Evolutionary conservation across 2,888 invertebrate species (phyloP), one percentile per base, ranked within the genome.

Genomic region (Theodoxus fluviatilis): DNA sequence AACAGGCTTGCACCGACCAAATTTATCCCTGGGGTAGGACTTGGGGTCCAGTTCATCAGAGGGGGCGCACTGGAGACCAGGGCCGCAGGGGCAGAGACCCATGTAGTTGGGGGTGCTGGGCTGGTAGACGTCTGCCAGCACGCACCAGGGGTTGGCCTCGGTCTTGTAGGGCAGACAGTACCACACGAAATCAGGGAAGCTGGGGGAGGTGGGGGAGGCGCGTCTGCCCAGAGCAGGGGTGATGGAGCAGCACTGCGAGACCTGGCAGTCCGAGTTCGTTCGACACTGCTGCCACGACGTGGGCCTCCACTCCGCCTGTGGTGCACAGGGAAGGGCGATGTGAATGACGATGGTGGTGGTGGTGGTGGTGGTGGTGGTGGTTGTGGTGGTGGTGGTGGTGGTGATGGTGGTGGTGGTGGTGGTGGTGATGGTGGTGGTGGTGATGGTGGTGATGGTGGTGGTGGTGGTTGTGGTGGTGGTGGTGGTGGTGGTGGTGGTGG

Each of bases 81-180:
- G 81, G 15, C 76, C 78, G 74, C 81, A 81, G 0, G 81, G 81
- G 69, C 81, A 81, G 3, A 81, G 71, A 2, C 79, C 80, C 25
- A 71, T 47, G 69, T 80, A 81, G 70, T 76, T 72, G 0, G 70
- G 69, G 7, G 72, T 71, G 6, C 68, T 31, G 1, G 72, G 68
- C 12, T 76, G 73, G 57, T 77, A 79, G 70, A 79, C 78, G 15
- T 76, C 33, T n/a, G 68, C 49, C 15, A 80, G 67, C 7, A 71
- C 73, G 71, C 81, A 81, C 81, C 80, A 81, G 22, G 76, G 74
- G 59, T 79, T 79, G 71, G 75, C 74, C 49, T 73, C 74, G 38
- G 75, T 75, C 66, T 80, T 80, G 76, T 79, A 81, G 31, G 80
- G 79, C 59, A 81, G 78, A 70, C 81, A 81, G 70, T 80, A 81